Conservation (phyloP, 2,113 vertebrate species). For the Fregata magnificens region DNA sequence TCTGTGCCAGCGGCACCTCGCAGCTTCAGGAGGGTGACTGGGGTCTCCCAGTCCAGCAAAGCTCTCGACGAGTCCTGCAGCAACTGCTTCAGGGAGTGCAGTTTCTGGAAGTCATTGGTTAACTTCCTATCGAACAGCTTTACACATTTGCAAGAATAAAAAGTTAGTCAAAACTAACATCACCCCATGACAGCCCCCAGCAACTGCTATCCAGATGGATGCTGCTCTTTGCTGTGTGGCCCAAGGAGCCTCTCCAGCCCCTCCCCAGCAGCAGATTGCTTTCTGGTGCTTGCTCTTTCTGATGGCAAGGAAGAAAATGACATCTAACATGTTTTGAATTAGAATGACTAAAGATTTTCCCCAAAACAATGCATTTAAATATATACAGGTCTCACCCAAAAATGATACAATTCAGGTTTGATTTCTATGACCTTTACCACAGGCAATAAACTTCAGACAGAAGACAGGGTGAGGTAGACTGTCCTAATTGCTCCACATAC, state of each 20-base stretch:
- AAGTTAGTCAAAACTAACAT: background rate
- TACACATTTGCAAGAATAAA: background rate
- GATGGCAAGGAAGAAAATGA: background rate
- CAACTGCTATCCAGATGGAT: constrained; percentile 46
- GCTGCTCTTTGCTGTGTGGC: constrained; percentile 8
- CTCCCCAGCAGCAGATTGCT: background rate
- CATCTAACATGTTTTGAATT: background rate
- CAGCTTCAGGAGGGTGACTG: background rate
- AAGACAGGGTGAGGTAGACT: background rate
- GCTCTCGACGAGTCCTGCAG: accelerated
- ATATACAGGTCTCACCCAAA: background rate
- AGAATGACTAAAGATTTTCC: background rate
- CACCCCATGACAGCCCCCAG: background rate
- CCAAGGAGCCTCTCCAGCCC: background rate
- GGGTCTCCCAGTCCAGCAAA: background rate
- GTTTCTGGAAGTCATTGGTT: background rate
- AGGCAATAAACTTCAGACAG: constrained; percentile 27
- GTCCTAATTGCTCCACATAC: constrained; percentile 26
- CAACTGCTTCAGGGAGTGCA: background rate
- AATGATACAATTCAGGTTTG: background rate
- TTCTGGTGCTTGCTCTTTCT: constrained; percentile 2
- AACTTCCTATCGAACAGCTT: background rate
- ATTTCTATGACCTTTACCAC: constrained; percentile 42
- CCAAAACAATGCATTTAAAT: background rate
- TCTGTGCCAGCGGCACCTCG: background rate